Evolutionary conservation across 2,113 vertebrate genomes (phyloP), one percentile per base, ranked within the genome.

Genomic region (Oncorhynchus clarkii): DNA sequence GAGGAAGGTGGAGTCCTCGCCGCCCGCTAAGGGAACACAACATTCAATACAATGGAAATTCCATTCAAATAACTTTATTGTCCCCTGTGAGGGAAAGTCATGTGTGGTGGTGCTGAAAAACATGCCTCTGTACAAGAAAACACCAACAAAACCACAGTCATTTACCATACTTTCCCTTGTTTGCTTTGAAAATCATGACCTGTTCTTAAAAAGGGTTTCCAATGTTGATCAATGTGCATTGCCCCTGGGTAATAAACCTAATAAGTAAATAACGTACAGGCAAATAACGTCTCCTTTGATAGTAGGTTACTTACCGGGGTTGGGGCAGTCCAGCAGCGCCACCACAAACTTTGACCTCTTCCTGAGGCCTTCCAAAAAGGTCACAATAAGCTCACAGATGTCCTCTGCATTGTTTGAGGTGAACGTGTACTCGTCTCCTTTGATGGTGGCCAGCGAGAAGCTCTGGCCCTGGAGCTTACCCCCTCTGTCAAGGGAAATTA

Each of bases 361-460:
- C 78, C 96, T 95, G 64, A 99, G 93, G 29, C 98, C 98, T 79
- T 99, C 98, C 3, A 99, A 91, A 85, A 99, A 99, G 65, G 92
- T 92, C 72, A 99, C 96, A 80, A 99, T 97, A 4, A 99, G 94
- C 76, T 98, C 96, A 0, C 96, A 93, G 83, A 99, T 98, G 86
- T 99, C 97, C 79, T 99, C 97, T 0, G 98, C 95, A 0, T 99
- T 99, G 92, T 94, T 99, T 80, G 98, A 99, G 16, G 96, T 99
- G 91, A 99, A 99, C 3, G 97, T 99, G 87, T 98, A 99, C 82
- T 99, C 97, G 4, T 99, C 97, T 0, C 94, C 95, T 89, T 99
- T 99, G 76, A 99, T 95, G 78, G 96, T 99, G 83, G 97, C 96
- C 90, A 99, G 80, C 0, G 96, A 98, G 82, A 99, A 99, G 85